Percentiles rank a stretch among this genome's conserved stretches.
phyloP scores from a whole-genome alignment of 23 tunicate genomes.

The Botrylloides violaceus region DNA sequence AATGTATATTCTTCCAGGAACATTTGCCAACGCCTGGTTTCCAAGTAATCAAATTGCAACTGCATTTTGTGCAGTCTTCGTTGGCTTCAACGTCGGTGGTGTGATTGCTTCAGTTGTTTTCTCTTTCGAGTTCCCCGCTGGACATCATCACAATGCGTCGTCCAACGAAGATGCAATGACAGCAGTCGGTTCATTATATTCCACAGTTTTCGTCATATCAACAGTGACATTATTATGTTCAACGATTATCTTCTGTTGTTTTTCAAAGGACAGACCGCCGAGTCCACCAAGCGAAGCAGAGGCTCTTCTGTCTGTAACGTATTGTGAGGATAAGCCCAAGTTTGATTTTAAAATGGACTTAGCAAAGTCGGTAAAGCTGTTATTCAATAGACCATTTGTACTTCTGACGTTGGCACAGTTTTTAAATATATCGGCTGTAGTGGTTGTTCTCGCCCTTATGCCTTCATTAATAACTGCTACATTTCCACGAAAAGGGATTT shows the following conservation, averaged over 20 bases:
- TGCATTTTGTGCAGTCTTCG: neutral
- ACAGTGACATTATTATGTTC: neutral
- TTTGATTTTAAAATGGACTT: neutral
- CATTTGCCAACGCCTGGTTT: slow-evolving; percentile 9
- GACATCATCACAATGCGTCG: neutral
- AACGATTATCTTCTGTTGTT: neutral
- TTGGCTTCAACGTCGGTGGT: neutral
- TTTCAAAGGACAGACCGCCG: slow-evolving; percentile 13
- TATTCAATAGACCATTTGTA: neutral
- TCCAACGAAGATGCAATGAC: neutral
- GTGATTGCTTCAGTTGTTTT: neutral
- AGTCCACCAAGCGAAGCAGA: slow-evolving; percentile 16
- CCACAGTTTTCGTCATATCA: neutral
- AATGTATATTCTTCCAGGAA: neutral
- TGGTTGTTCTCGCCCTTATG: neutral
- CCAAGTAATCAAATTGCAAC: slow-evolving; percentile 9
- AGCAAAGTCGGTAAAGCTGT: neutral
- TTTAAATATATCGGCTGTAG: neutral
- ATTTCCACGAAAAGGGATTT: neutral
- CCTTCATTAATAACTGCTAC: neutral
- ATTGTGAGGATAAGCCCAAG: neutral
- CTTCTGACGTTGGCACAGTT: neutral
- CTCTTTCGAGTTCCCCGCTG: neutral
- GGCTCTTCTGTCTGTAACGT: neutral
- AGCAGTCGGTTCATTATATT: neutral